These are phyloP conservation scores for Oncorhynchus mykiss DNA, from an alignment of 2,113 vertebrate species.

Conservation along the genomic window DNA sequence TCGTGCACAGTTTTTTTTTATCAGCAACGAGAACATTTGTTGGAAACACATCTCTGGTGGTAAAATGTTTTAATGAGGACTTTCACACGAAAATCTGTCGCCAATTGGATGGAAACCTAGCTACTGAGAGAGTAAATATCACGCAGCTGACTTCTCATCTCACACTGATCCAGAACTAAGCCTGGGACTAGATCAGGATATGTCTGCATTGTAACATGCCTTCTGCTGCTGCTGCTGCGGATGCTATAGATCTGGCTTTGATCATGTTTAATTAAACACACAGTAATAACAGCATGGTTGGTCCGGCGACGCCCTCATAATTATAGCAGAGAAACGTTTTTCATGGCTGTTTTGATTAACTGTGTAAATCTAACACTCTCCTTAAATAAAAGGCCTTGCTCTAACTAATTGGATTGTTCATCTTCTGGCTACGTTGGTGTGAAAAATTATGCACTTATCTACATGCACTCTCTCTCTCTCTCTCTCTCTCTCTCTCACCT, in stretches of 20 bases:
- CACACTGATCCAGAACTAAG: too few relatives aligned
- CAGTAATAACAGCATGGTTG: constrained; percentile 46
- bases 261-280: constrained; percentile 68
- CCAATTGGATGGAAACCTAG: too few relatives aligned
- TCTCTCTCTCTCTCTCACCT: constrained; percentile 20
- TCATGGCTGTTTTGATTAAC: constrained; percentile 65
- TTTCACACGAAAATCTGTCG: too few relatives aligned
- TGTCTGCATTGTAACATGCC: not conserved
- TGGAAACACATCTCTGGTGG: too few relatives aligned
- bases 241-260: constrained; percentile 2
- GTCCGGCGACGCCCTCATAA: constrained; percentile 47
- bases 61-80: too few relatives aligned
- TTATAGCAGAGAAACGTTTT: constrained; percentile 64
- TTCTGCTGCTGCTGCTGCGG: not conserved
- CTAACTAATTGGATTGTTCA: constrained; percentile 65
- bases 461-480: constrained; percentile 19
- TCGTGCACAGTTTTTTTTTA: too few relatives aligned
- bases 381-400: constrained; percentile 62
- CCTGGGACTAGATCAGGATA: too few relatives aligned
- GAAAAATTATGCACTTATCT: constrained; percentile 25
- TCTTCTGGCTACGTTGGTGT: constrained; percentile 43
- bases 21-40: too few relatives aligned
- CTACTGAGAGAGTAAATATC: too few relatives aligned
- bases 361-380: constrained; percentile 55
- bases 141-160: too few relatives aligned